Conservation (phyloP, 2,888 invertebrate species). For the Dendrolimus pini region DNA sequence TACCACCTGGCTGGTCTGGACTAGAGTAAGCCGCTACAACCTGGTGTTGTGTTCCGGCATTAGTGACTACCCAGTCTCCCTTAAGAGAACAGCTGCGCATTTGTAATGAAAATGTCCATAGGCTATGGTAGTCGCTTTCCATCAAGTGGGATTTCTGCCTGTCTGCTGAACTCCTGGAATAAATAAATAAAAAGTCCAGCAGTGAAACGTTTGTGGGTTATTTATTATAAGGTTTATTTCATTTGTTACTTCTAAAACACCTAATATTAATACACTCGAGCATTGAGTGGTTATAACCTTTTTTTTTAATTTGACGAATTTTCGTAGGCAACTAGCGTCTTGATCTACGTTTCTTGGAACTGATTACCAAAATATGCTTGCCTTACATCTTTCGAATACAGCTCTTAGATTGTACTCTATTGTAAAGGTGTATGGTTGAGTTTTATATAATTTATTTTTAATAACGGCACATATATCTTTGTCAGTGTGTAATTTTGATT, state of each 20-base stretch:
- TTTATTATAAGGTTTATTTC: too few species aligned
- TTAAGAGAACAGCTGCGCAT: too few species aligned
- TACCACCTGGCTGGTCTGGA: too few species aligned
- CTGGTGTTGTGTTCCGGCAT: too few species aligned
- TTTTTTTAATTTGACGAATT: conserved; percentile 30
- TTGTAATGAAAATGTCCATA: too few species aligned
- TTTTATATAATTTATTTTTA: conserved; percentile 31
- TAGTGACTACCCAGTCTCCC: too few species aligned
- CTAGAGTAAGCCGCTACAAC: too few species aligned
- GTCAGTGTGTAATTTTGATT: conserved; percentile 72
- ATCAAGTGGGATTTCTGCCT: too few species aligned
- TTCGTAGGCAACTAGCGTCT: conserved; percentile 46
- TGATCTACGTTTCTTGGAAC: conserved; percentile 57
- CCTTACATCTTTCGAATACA: background rate
- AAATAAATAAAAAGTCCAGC: too few species aligned
- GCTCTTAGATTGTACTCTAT: conserved; percentile 15
- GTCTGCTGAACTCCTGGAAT: too few species aligned
- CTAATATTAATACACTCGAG: conserved; percentile 17
- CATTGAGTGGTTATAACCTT: conserved; percentile 12
- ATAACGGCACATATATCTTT: conserved; percentile 45
- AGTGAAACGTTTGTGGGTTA: too few species aligned
- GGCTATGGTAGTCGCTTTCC: too few species aligned
- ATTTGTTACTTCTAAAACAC: background rate
- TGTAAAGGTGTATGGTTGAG: conserved; percentile 26
- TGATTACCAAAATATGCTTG: conserved; percentile 27